Conservation (phyloP, 2,797 vertebrate species). For the Rhinophrynus dorsalis region DNA sequence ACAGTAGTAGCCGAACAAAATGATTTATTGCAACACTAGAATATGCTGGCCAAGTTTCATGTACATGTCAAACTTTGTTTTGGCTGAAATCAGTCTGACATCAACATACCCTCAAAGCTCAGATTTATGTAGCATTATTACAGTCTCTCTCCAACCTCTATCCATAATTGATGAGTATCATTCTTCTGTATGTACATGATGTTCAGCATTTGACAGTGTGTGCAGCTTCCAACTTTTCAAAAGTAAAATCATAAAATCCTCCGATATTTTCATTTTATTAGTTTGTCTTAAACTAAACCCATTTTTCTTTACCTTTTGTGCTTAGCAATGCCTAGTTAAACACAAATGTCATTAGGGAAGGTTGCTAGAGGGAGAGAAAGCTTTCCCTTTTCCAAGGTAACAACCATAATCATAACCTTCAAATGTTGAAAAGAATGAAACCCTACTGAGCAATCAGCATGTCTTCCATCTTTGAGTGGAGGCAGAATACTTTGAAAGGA, state of each 20-base stretch:
- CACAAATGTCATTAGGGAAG: slow-evolving; percentile 51
- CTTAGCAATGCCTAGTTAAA: slow-evolving; percentile 51
- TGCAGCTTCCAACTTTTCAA: slow-evolving; percentile 2
- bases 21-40: slow-evolving; percentile 53
- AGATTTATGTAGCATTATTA: slow-evolving; percentile 51
- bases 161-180: slow-evolving; percentile 51
- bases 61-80: slow-evolving; percentile 56
- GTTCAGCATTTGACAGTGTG: slow-evolving; percentile 14
- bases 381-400: slow-evolving; percentile 34
- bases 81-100: slow-evolving; percentile 56
- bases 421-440: slow-evolving; percentile 53
- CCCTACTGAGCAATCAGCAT: slow-evolving; percentile 53
- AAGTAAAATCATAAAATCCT: slow-evolving; percentile 5
- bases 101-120: slow-evolving; percentile 44
- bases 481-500: slow-evolving; percentile 49
- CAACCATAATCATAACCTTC: slow-evolving; percentile 55
- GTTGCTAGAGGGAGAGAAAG: slow-evolving; percentile 52
- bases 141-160: slow-evolving; percentile 48
- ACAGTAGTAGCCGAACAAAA: slow-evolving; percentile 7
- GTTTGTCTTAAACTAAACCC: background rate
- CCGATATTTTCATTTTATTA: background rate
- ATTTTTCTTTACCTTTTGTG: background rate
- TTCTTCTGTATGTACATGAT: slow-evolving; percentile 48
- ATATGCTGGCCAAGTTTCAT: slow-evolving; percentile 54
- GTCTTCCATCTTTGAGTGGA: slow-evolving; percentile 55